Percentiles rank a stretch among this genome's conserved stretches.
These are phyloP conservation scores for Agrilus cyanescens DNA, from an alignment of 2,888 invertebrate genomes.

Conservation along the genomic window DNA sequence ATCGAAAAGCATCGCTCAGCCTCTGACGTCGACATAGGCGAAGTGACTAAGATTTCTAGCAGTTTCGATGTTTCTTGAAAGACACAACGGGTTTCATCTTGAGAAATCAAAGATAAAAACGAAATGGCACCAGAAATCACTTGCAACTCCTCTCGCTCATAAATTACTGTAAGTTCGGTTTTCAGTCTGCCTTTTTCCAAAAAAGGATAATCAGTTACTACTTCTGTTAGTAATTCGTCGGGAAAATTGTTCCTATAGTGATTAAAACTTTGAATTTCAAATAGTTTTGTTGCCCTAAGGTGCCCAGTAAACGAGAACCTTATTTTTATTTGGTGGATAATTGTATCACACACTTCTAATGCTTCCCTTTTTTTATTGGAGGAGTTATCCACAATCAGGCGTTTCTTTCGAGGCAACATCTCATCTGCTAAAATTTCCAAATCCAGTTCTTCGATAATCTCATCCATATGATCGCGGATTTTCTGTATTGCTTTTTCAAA, in stretches of 20 bases:
- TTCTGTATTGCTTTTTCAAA: conserved; percentile 9
- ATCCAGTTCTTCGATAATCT: not conserved
- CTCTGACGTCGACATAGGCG: not conserved
- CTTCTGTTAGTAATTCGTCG: conserved; percentile 9
- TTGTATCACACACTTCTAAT: conserved; percentile 21
- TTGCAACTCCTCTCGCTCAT: not conserved
- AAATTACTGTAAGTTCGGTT: conserved; percentile 19
- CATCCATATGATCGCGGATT: not conserved
- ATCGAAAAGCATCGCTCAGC: conserved; percentile 1
- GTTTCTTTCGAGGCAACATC: not conserved
- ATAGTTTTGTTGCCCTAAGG: conserved; percentile 8
- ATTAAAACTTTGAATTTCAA: conserved; percentile 15
- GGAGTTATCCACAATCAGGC: not conserved
- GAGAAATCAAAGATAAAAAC: too few species aligned
- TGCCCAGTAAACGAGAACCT: conserved; percentile 18
- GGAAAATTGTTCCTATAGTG: conserved; percentile 14
- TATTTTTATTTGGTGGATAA: conserved; percentile 17
- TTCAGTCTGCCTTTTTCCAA: conserved; percentile 17
- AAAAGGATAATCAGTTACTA: conserved; percentile 12
- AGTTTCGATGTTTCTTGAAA: not conserved
- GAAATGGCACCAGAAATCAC: too few species aligned
- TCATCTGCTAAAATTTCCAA: too few species aligned
- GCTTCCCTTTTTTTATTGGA: conserved; percentile 8
- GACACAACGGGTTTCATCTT: too few species aligned
- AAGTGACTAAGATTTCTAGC: not conserved